Conservation (phyloP, 2,797 vertebrate genomes). For the Petrocephalus sullivani region DNA sequence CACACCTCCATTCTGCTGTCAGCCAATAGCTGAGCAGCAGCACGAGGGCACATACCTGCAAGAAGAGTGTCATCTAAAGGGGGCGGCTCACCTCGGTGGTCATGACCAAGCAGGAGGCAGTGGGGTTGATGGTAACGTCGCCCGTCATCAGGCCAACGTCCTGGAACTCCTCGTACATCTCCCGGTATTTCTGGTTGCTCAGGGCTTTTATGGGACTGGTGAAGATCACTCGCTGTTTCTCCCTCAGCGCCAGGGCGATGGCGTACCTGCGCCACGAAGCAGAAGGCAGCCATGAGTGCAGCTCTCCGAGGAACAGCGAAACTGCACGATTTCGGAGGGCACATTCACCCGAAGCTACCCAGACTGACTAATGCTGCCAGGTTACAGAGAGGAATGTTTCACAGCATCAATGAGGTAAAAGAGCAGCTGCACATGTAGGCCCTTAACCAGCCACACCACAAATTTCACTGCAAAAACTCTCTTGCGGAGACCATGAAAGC, state of each 20-base stretch:
- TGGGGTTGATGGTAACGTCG: slow-evolving; percentile 97
- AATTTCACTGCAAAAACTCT: background rate
- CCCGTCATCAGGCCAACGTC: slow-evolving; percentile 98
- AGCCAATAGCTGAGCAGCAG: background rate
- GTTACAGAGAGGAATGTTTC: background rate
- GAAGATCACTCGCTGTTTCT: slow-evolving; percentile 97
- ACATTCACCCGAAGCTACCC: background rate
- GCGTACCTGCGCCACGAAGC: slow-evolving; percentile 71
- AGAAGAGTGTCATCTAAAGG: background rate
- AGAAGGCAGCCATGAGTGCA: background rate
- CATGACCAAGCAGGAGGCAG: slow-evolving; percentile 96
- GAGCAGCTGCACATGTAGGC: background rate
- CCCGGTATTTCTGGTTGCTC: slow-evolving; percentile 97
- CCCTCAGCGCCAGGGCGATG: slow-evolving; percentile 87
- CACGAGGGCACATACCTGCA: background rate
- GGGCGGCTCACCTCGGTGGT: slow-evolving; percentile 81
- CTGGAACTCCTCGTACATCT: slow-evolving; percentile 99
- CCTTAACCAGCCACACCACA: background rate
- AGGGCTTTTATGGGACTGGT: slow-evolving; percentile 97
- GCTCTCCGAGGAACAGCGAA: background rate
- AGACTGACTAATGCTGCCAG: background rate
- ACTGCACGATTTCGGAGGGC: background rate
- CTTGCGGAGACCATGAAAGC: background rate
- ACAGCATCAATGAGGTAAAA: background rate
- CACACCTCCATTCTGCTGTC: background rate